Conservation (phyloP, 92 coral and sea anemone genomes). For the Scolanthus callimorphus region DNA sequence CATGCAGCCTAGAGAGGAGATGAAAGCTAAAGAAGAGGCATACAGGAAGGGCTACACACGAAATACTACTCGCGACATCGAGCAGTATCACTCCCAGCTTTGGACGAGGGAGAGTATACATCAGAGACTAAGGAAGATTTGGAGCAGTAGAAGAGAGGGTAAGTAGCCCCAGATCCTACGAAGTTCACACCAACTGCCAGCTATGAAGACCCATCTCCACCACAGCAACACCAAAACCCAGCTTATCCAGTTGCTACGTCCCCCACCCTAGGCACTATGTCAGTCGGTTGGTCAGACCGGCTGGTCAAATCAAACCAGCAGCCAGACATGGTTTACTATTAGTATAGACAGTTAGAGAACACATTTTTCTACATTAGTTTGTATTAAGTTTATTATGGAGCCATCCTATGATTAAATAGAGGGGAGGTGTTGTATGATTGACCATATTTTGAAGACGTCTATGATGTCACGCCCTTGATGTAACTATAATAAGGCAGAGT, state of each 20-base stretch:
- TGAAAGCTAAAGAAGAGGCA: constrained; percentile 1
- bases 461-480: not conserved
- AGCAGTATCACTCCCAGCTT: constrained; percentile 7
- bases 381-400: not conserved
- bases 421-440: not conserved
- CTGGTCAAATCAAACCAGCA: not conserved
- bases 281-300: not conserved
- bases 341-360: not conserved
- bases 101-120: constrained; percentile 8
- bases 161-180: not conserved
- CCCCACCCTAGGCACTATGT: not conserved
- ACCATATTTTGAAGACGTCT: not conserved
- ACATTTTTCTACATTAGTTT: not conserved
- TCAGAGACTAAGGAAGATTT: constrained; percentile 3
- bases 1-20: not conserved
- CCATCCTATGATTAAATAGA: not conserved
- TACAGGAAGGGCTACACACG: constrained; percentile 1
- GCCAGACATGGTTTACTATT: not conserved
- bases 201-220: not conserved
- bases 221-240: not conserved
- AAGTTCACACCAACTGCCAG: not conserved
- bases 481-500: too few species aligned
- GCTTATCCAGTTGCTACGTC: not conserved
- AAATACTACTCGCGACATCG: constrained; percentile 4
- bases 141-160: too few species aligned